Evolutionary conservation across 2,888 invertebrate genomes (phyloP), one percentile per base, ranked within the genome.

Genomic region (Lasioglossum calceatum): DNA sequence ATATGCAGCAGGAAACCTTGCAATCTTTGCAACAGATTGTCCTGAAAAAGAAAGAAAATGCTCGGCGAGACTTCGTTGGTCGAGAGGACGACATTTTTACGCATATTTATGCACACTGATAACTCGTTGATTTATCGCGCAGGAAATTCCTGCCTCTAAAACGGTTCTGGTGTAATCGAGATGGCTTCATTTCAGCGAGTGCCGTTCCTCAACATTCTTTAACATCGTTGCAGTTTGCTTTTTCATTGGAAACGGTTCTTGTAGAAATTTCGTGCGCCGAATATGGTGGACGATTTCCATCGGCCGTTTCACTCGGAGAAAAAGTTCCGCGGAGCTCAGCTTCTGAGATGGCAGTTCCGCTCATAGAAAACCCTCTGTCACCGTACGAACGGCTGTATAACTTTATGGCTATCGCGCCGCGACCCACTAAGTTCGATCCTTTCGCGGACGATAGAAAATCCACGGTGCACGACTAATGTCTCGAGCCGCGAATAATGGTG

Each of bases 401-500:
- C 12, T 14, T 50, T 50, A 64, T 8, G 50, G 39, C 75, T 47
- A 32, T 85, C 78, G 32, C 42, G 64, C n/a, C 58, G 54, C 72
- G 86, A 81, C 81, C 86, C 72, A 77, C 75, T 85, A 80, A 81
- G 76, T 81, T 72, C 72, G 27, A 64, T 47, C 86, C 83, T 86
- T 87, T 77, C 54, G 77, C 47, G 80, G 77, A 79, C 67, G 73
- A 67, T 64, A 64, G 81, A 81, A 77, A 79, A 86, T 76, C 80
- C 42, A 19, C 2, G 47, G 36, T 47, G 72, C 39, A 47, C 74
- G n/a, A 67, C 36, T 50, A 72, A 74, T 86, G 81, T 78, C 82
- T 72, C 80, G 84, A 78, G 81, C 54, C 47, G 76, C 78, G 89
- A 91, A 93, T 93, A 92, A 92, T 92, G 91, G 91, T 77, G 87